Base-by-base conservation (phyloP, 2,888 invertebrate genomes). In the Synanthedon formicaeformis region DNA sequence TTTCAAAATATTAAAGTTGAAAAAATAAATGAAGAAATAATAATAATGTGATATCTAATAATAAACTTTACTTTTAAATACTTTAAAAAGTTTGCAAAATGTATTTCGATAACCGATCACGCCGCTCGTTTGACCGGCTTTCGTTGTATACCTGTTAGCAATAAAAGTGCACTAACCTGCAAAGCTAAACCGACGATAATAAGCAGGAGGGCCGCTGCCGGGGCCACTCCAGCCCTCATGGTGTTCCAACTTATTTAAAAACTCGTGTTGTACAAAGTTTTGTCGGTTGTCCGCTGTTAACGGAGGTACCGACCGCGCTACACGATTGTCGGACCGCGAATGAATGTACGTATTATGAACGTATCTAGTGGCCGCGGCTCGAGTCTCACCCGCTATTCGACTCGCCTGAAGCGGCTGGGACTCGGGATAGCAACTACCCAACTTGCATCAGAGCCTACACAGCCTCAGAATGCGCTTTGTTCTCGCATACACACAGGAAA, bases 271-370 rank as follows among this genome's bases (percentile, higher is more conserved):
- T 73, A 63, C 58, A 69, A 78, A 81, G 75, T 78, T 75, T 69
- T 60, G 62, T 65, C 60, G 61, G 64, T 64, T 56, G 56, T 45
- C 45, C n/a, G 45, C 13, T 13, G 10, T 10, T 34, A 3, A 10
- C 34, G 34, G 34, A 10, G 34, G 34, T 34, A 62, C 68, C 77
- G 75, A 71, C 75, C 75, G 76, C 76, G 77, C 82, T 75, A 67
- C 75, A 66, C 75, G 63, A 73, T 71, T 68, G 76, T 69, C 78
- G 69, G 71, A 70, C 72, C 74, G 80, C 82, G 82, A 84, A 76
- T 85, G 83, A 66, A n/a, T n/a, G 45, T n/a, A 45, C n/a, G 45
- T 41, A 23, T 23, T 27, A 23, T 23, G 23, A 23, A 23, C 5
- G 23, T 23, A 23, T 23, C 23, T 34, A 10, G 8, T 10, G 34